phyloP scores from a whole-genome alignment of 2,888 invertebrate species.

The Diarsia rubi region DNA sequence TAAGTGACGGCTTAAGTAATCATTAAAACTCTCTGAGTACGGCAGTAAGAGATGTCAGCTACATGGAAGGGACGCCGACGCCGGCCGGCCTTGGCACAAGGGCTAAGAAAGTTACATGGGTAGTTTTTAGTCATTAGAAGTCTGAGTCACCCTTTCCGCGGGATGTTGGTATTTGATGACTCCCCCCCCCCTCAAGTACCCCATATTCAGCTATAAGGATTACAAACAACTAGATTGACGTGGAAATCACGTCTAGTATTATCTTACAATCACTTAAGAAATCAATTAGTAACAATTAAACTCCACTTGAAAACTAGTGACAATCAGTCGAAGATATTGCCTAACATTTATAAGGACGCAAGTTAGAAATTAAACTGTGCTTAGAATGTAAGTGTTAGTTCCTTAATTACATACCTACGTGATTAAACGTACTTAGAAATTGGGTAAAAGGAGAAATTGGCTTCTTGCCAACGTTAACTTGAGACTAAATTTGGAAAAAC shows the following conservation, averaged over 20 bases:
- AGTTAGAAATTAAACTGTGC: constrained; percentile 30
- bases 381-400: constrained; percentile 39
- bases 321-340: constrained; percentile 11
- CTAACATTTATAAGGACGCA: constrained; percentile 4
- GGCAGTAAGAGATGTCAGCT: too few species aligned
- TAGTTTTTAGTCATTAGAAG: too few species aligned
- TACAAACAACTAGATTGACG: neutral
- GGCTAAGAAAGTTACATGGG: too few species aligned
- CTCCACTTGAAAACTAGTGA: constrained; percentile 29
- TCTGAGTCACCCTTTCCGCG: too few species aligned
- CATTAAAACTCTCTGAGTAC: too few species aligned
- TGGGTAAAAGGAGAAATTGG: constrained; percentile 25
- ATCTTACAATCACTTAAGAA: neutral
- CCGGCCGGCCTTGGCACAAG: too few species aligned
- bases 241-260: neutral
- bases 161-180: too few species aligned
- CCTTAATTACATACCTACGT: constrained; percentile 40
- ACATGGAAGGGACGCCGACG: too few species aligned
- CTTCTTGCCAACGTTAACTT: constrained; percentile 12
- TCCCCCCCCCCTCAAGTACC: too few species aligned
- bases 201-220: neutral
- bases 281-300: constrained; percentile 38
- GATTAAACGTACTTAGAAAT: constrained; percentile 7
- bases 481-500: constrained; percentile 11
- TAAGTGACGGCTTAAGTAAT: too few species aligned